Conservation (phyloP, 37 sponge, comb jelly and placozoan genomes). For the Beroe forskalii region DNA sequence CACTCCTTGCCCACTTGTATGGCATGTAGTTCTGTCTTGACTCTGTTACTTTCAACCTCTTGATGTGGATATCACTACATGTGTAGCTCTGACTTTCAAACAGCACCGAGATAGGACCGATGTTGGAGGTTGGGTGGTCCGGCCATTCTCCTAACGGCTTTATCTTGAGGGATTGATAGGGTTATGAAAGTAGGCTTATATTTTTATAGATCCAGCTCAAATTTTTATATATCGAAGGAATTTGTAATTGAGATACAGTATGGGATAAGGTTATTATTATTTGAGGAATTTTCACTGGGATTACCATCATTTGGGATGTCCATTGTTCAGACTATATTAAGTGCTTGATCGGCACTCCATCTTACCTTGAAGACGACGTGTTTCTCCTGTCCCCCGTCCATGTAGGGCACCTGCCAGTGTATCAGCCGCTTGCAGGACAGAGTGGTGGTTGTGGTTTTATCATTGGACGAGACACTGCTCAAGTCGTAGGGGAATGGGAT, state of each 20-base stretch:
- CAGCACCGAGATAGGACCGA: slow-evolving; percentile 20
- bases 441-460: background rate
- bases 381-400: slow-evolving; percentile 35
- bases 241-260: no score
- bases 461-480: background rate
- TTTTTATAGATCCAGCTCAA: no score
- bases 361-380: slow-evolving; percentile 14
- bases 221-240: no score
- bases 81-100: slow-evolving; percentile 55
- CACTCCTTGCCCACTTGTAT: slow-evolving; percentile 54
- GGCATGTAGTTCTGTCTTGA: slow-evolving; percentile 25
- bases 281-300: no score
- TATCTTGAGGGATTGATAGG: no score
- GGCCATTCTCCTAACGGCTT: slow-evolving; percentile 42
- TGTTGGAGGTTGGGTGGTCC: slow-evolving; percentile 20
- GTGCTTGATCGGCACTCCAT: no score
- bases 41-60: slow-evolving; percentile 29
- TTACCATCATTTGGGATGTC: no score
- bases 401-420: slow-evolving; percentile 27
- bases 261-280: no score
- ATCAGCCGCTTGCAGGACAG: slow-evolving; percentile 5
- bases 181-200: no score
- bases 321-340: no score
- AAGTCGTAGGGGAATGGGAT: slow-evolving; percentile 59
- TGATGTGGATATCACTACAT: slow-evolving; percentile 35